phyloP scores from a whole-genome alignment of 2,888 invertebrate genomes.

The Sinopyrophorus schimmeli region DNA sequence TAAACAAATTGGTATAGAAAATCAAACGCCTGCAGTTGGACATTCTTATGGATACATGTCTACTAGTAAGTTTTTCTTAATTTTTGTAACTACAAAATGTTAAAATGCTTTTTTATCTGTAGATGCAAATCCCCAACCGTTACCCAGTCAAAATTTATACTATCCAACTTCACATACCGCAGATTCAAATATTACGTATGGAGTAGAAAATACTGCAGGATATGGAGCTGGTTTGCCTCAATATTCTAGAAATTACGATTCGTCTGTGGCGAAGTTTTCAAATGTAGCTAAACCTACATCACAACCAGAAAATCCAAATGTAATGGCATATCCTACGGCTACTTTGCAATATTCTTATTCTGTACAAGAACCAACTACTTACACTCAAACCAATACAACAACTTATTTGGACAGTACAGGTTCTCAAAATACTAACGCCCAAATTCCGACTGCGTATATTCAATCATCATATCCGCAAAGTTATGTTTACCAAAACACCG shows the following conservation, averaged over 20 bases:
- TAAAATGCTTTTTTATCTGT: background rate
- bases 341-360: background rate
- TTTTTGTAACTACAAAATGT: background rate
- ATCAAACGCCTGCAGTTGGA: conserved; percentile 7
- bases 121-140: background rate
- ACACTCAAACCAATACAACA: conserved; percentile 3
- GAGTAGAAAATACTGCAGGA: conserved; percentile 2
- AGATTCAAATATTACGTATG: background rate
- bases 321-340: conserved; percentile 1
- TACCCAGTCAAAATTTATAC: conserved; percentile 4
- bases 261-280: conserved; percentile 1
- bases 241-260: conserved; percentile 9
- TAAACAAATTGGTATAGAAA: conserved; percentile 7
- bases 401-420: background rate
- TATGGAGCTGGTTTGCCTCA: conserved; percentile 1
- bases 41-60: conserved; percentile 5
- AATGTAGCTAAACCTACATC: no score
- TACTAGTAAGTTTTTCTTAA: conserved; percentile 1
- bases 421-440: background rate
- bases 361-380: background rate
- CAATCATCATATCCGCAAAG: no score
- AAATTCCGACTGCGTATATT: no score
- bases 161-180: background rate
- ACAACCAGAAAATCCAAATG: conserved; percentile 2
- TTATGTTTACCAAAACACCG: background rate